A percentile compares a stretch with the other conserved stretches of the same genome.
These are phyloP conservation scores for Drosophila serrata DNA, from an alignment of 1,140 invertebrate species.

Conservation along the genomic window DNA sequence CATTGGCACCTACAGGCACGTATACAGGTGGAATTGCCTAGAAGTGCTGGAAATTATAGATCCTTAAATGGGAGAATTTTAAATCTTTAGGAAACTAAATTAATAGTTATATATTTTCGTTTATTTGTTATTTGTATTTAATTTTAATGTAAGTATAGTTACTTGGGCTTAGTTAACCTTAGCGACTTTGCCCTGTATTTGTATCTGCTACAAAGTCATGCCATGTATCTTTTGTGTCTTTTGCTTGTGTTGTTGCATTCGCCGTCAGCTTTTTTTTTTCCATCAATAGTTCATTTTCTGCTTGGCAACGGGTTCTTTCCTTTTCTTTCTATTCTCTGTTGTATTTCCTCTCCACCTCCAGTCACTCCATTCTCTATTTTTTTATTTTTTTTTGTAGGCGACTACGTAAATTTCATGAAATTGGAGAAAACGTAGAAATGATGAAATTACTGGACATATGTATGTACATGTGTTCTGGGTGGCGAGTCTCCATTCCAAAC, in stretches of 20 bases:
- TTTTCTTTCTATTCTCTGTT: constrained; percentile 8
- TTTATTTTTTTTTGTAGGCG: constrained; percentile 36
- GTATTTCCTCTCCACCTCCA: constrained; percentile 26
- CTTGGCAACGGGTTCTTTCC: constrained; percentile 69
- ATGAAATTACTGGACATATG: constrained; percentile 79
- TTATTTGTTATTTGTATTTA: neutral
- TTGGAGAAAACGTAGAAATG: constrained; percentile 80
- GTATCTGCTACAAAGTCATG: constrained; percentile 69
- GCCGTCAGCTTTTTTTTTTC: constrained; percentile 72
- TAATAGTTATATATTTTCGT: fast-evolving
- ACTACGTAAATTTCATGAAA: constrained; percentile 73
- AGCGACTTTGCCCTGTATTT: constrained; percentile 5
- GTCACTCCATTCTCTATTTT: constrained; percentile 18
- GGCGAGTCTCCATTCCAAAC: constrained; percentile 18
- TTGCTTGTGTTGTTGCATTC: constrained; percentile 72
- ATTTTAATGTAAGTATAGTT: neutral
- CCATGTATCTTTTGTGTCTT: constrained; percentile 62
- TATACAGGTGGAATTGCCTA: constrained; percentile 28
- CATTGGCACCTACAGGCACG: constrained; percentile 42
- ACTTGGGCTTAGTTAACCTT: neutral
- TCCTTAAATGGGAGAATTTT: too few relatives aligned
- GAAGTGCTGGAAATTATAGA: neutral
- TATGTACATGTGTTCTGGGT: constrained; percentile 43
- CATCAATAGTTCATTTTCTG: constrained; percentile 81
- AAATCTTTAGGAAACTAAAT: neutral